Evolutionary conservation across 2,888 invertebrate genomes (phyloP).

Genomic region (Eilema caniola): DNA sequence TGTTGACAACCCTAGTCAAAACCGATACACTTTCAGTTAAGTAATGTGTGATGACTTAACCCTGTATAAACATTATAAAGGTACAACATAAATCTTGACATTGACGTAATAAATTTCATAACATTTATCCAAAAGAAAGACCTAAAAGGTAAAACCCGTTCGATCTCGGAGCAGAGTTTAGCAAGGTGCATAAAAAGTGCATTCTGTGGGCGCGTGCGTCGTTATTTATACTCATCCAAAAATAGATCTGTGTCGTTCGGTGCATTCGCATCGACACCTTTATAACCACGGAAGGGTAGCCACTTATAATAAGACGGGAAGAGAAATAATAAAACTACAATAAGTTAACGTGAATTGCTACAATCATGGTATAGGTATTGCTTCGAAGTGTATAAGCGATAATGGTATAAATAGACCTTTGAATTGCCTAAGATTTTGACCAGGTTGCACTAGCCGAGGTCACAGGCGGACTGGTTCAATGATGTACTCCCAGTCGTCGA

Average conservation of each 20-base stretch:
- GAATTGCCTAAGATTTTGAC: too few species aligned
- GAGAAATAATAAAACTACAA: constrained; percentile 32
- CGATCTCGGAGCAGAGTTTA: constrained; percentile 47
- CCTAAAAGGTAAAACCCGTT: constrained; percentile 20
- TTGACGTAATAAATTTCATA: background rate
- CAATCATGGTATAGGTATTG: background rate
- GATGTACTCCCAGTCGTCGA: too few species aligned
- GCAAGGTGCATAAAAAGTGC: constrained; percentile 80
- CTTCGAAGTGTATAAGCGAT: too few species aligned
- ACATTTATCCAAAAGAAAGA: constrained; percentile 20
- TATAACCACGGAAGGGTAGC: constrained; percentile 54
- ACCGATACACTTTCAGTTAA: background rate
- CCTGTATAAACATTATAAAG: background rate
- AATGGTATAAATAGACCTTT: too few species aligned
- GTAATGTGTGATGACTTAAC: background rate
- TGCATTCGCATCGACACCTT: constrained; percentile 64
- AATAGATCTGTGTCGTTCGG: constrained; percentile 75
- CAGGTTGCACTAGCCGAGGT: too few species aligned
- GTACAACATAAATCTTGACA: background rate
- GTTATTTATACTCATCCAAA: constrained; percentile 76
- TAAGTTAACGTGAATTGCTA: background rate
- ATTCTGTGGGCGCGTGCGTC: constrained; percentile 63
- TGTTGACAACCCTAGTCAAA: too few species aligned
- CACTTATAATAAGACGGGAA: constrained; percentile 53
- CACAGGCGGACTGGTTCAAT: too few species aligned